Evolutionary conservation across 2,797 vertebrate species (phyloP), one percentile per base, ranked within the genome.

Genomic region (Paratrypauchen microcephalus): DNA sequence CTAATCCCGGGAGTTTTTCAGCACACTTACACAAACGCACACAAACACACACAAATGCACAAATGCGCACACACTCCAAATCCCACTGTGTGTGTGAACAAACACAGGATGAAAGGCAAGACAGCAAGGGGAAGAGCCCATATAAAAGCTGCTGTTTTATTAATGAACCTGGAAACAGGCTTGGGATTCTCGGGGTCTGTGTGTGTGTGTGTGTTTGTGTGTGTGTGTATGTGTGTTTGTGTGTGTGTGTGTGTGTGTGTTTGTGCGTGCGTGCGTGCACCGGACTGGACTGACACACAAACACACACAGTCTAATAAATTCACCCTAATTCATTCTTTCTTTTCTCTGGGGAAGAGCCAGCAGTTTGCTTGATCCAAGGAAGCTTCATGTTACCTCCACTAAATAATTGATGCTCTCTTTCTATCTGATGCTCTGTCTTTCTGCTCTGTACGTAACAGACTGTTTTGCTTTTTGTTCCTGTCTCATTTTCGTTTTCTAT

Each of bases 321-420:
- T 97, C 95, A 94, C 91, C 93, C 95, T 97, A 96, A 98, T 97
- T 98, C 96, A 97, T 97, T 97, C 97, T 97, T 94, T 95, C 95
- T 96, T 95, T 95, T 96, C 96, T 96, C 96, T 92, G 83, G 93
- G 95, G 96, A 94, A 94, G 93, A 93, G 92, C 94, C 95, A 94
- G 95, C 94, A 94, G 95, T 97, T 97, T 96, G 94, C 94, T 89
- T 96, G 95, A 95, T 96, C 97, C 96, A 95, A 97, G 95, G 97
- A 99, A 97, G 97, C 95, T 95, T 98, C 95, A 90, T 93, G 95
- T 99, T 98, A 97, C 97, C 94, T 94, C 94, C 93, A 91, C 94
- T 99, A 96, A 99, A 99, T 99, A 98, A 98, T 98, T 97, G 95
- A 98, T 99, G 95, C 91, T 89, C 93, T 79, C 72, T 68, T 68